Conservation (phyloP, 2,113 vertebrate genomes). For the Indicator indicator region DNA sequence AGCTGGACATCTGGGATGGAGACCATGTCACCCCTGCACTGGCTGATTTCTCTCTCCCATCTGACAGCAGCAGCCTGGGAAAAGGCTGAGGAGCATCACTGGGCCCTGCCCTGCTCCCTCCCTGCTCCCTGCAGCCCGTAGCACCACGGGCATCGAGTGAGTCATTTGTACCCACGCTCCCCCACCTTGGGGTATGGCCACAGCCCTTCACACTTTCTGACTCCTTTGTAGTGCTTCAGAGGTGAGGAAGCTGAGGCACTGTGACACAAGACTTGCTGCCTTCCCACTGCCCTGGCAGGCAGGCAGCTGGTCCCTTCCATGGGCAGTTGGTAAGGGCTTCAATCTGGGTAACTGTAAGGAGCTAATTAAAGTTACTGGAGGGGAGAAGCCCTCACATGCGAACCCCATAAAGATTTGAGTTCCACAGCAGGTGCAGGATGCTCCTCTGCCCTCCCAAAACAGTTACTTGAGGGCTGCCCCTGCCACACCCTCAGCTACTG, state of each 20-base stretch:
- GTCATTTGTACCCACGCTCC: rapidly evolving
- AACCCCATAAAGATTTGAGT: background rate
- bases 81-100: background rate
- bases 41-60: background rate
- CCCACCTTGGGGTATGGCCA: rapidly evolving
- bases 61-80: background rate
- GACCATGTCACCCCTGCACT: rapidly evolving
- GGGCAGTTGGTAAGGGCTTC: background rate
- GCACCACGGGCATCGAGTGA: rapidly evolving
- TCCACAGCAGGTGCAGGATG: background rate
- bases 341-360: background rate
- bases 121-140: background rate
- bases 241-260: background rate
- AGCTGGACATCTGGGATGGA: background rate
- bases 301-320: background rate
- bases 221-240: background rate
- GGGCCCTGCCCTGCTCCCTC: background rate
- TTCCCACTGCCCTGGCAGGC: background rate
- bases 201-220: background rate
- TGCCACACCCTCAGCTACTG: rapidly evolving
- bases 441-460: background rate
- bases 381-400: background rate
- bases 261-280: background rate
- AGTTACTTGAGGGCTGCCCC: background rate
- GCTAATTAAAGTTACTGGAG: background rate